Percentiles rank a stretch among this genome's conserved stretches.
Conservation (phyloP, 2,797 vertebrate species). For the Rhabdomys pumilio region DNA sequence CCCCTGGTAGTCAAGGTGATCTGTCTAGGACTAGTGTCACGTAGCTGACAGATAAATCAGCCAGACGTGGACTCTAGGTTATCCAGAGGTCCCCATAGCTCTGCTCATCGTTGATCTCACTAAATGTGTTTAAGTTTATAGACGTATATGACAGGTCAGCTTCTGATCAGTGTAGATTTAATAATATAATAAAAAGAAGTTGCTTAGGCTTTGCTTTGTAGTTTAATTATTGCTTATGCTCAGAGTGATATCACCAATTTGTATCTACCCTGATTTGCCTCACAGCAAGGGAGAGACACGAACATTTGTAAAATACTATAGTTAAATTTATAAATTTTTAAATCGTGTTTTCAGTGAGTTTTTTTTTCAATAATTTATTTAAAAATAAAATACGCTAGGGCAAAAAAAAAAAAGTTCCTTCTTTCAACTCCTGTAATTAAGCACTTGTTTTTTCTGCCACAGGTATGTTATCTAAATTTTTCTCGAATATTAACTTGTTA, state of each 20-base stretch:
- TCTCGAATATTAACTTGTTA: slow-evolving; percentile 56
- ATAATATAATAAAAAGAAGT: slow-evolving; percentile 61
- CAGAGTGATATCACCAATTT: slow-evolving; percentile 33
- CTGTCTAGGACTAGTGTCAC: slow-evolving; percentile 35
- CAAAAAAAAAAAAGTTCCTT: slow-evolving; percentile 4
- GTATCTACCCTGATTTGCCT: slow-evolving; percentile 61
- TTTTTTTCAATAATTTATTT: slow-evolving; percentile 43
- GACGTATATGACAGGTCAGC: slow-evolving; percentile 53
- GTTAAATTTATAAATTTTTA: slow-evolving; percentile 55
- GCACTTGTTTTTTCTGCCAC: slow-evolving; percentile 51
- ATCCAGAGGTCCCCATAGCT: not conserved
- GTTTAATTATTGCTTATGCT: slow-evolving; percentile 65
- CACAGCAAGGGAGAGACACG: slow-evolving; percentile 46
- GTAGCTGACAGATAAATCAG: not conserved
- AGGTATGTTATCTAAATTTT: slow-evolving; percentile 21
- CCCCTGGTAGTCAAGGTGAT: not conserved
- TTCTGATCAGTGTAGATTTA: slow-evolving; percentile 65
- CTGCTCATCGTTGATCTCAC: slow-evolving; percentile 40
- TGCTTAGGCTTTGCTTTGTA: slow-evolving; percentile 54
- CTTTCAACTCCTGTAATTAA: slow-evolving; percentile 57
- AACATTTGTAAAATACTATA: slow-evolving; percentile 34
- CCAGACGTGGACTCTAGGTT: slow-evolving; percentile 1
- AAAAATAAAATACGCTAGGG: slow-evolving; percentile 31
- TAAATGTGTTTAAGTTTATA: slow-evolving; percentile 39
- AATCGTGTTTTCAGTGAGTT: slow-evolving; percentile 54